These are phyloP conservation scores for Amia ocellicauda DNA, from an alignment of 2,113 vertebrate genomes.

Conservation along the genomic window DNA sequence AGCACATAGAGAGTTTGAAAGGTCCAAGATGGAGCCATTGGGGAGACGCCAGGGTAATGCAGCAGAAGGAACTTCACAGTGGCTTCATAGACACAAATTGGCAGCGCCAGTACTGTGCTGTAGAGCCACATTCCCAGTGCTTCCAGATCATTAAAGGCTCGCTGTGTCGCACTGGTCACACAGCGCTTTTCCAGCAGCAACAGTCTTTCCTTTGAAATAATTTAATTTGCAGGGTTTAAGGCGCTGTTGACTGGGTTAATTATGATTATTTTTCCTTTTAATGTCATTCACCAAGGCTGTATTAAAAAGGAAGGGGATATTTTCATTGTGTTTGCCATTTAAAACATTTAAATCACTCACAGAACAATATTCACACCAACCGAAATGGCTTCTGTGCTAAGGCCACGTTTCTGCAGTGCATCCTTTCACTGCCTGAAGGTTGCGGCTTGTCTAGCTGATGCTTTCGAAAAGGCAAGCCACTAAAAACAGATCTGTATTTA, in stretches of 20 bases:
- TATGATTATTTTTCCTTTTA: not conserved
- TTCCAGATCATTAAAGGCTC: conserved; percentile 43
- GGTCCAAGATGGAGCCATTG: conserved; percentile 24
- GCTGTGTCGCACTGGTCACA: conserved; percentile 41
- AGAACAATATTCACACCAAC: not conserved
- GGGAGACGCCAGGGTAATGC: not conserved
- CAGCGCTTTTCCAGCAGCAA: conserved; percentile 40
- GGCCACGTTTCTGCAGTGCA: conserved; percentile 15
- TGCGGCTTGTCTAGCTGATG: not conserved
- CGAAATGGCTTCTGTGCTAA: not conserved
- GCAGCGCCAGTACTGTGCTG: conserved; percentile 19
- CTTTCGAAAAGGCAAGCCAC: not conserved
- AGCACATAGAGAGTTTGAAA: conserved; percentile 31
- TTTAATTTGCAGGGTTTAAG: not conserved
- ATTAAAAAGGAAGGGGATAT: not conserved
- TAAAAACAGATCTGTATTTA: not conserved
- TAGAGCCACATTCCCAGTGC: conserved; percentile 36
- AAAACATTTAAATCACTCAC: conserved; percentile 9
- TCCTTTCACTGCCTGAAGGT: conserved; percentile 9
- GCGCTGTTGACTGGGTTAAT: not conserved
- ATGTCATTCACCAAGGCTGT: not conserved
- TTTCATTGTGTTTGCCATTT: too few relatives aligned
- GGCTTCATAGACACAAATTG: not conserved
- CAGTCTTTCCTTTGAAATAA: conserved; percentile 33
- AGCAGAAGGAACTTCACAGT: not conserved